Base-by-base conservation (phyloP, 2,113 vertebrate species). In the Tychaedon coryphoeus region DNA sequence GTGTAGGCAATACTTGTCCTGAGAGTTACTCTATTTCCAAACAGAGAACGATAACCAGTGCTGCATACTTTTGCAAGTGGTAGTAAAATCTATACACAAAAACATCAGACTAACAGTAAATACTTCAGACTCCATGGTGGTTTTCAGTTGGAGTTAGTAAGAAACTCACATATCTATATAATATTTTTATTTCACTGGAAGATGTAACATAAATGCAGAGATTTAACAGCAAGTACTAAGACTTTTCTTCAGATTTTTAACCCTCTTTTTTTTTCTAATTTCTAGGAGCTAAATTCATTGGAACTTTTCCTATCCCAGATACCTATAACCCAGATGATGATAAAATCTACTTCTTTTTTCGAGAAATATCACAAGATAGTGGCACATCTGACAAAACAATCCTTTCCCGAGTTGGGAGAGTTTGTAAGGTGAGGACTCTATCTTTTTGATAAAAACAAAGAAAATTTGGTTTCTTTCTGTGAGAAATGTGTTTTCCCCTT, bases 271-370 rank as follows among this genome's bases (percentile, higher is more conserved):
- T 22, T 31, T 50, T 43, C 19, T 3, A 25, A 82, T 18, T 96
- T 92, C 93, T 94, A 99, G 99, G 99, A 97, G 99, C 98, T 8
- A 99, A 98, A 97, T 99, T 99, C 97, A 98, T 99, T 95, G 98
- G 98, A 54, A 98, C 99, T 71, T 99, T 99, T 93, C 98, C 99
- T 65, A 99, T 99, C 43, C 98, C 99, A 12, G 99, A 99, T 96
- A 99, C 99, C 36, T 99, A 99, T 97, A 99, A 99, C 90, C 98
- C 98, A 66, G 99, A 99, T 70, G 99, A 99, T 83, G 99, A 99
- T 92, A 99, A 99, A 98, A 99, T 99, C 91, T 99, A 99, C 97
- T 99, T 99, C 96, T 99, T 99, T 97, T 99, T 99, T 96, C 99
- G 99, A 22, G 99, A 99, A 97, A 98, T 98, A 76, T 99, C 99